Conservation (phyloP, 2,888 invertebrate genomes). For the Cynaeus angustus region DNA sequence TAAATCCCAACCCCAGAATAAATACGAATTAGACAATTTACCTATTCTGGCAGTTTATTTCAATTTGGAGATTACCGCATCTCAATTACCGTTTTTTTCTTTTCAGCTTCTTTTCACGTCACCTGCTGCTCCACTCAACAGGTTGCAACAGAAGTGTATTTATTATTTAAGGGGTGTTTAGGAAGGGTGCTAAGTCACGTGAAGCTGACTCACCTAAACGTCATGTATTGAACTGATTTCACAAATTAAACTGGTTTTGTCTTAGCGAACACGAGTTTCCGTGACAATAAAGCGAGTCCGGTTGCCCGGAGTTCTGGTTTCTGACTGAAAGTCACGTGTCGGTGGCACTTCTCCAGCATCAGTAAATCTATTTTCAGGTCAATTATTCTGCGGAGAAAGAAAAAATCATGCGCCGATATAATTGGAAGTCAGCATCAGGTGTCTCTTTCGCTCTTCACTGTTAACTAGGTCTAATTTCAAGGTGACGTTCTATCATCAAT, state of each 20-base stretch:
- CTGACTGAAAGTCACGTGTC: constrained; percentile 56
- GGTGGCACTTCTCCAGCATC: constrained; percentile 47
- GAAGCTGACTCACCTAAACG: constrained; percentile 40
- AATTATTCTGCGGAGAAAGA: constrained; percentile 34
- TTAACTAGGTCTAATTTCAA: constrained; percentile 8
- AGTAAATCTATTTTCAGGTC: constrained; percentile 55
- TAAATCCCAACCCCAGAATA: constrained; percentile 50
- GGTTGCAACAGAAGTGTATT: constrained; percentile 62
- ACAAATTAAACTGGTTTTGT: constrained; percentile 27
- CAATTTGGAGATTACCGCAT: constrained; percentile 62
- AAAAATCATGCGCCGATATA: background rate
- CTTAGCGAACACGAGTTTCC: constrained; percentile 8
- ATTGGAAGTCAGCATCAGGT: constrained; percentile 32
- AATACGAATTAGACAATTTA: constrained; percentile 65
- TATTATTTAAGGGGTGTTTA: constrained; percentile 61
- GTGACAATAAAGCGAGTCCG: constrained; percentile 40
- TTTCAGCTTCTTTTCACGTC: constrained; percentile 44
- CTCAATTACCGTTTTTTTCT: constrained; percentile 60
- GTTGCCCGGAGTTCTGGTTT: constrained; percentile 52
- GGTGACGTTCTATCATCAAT: constrained; percentile 39
- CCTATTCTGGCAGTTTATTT: constrained; percentile 62
- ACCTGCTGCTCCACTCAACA: constrained; percentile 64
- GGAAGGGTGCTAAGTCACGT: constrained; percentile 22
- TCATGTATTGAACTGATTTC: constrained; percentile 36
- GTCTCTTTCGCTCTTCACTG: constrained; percentile 3